Conservation (phyloP, 1,140 invertebrate genomes). For the Drosophila nikananu region DNA sequence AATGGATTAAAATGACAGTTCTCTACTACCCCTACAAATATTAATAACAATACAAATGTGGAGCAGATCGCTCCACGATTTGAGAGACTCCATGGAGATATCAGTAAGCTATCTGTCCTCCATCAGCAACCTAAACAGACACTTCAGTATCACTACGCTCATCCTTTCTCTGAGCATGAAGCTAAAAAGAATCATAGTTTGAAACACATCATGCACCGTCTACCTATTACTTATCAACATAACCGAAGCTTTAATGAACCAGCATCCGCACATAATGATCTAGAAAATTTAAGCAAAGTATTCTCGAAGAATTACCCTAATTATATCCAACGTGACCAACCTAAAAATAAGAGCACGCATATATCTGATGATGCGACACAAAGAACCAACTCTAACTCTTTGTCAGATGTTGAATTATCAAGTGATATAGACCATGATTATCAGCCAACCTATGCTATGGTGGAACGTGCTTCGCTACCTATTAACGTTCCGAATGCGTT, state of each 20-base stretch:
- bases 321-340: constrained; percentile 64
- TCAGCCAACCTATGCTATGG: constrained; percentile 64
- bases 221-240: constrained; percentile 22
- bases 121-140: constrained; percentile 57
- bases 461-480: constrained; percentile 57
- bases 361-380: constrained; percentile 41
- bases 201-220: constrained; percentile 70
- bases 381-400: constrained; percentile 59
- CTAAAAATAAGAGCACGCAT: constrained; percentile 42
- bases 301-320: constrained; percentile 77
- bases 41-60: constrained; percentile 85
- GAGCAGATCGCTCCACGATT: constrained; percentile 76
- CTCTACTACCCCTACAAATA: constrained; percentile 84
- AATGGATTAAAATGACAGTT: constrained; percentile 50
- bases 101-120: constrained; percentile 58
- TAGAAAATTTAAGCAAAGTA: constrained; percentile 73
- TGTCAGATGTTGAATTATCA: constrained; percentile 55
- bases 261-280: constrained; percentile 48
- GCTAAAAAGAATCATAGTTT: constrained; percentile 40
- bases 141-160: constrained; percentile 52
- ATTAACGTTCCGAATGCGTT: constrained; percentile 35
- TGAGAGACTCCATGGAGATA: constrained; percentile 81
- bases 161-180: constrained; percentile 56
- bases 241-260: constrained; percentile 46
- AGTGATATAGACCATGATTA: constrained; percentile 71